Base-by-base conservation (phyloP, 2,888 invertebrate species). In the Fragum whitleyi region DNA sequence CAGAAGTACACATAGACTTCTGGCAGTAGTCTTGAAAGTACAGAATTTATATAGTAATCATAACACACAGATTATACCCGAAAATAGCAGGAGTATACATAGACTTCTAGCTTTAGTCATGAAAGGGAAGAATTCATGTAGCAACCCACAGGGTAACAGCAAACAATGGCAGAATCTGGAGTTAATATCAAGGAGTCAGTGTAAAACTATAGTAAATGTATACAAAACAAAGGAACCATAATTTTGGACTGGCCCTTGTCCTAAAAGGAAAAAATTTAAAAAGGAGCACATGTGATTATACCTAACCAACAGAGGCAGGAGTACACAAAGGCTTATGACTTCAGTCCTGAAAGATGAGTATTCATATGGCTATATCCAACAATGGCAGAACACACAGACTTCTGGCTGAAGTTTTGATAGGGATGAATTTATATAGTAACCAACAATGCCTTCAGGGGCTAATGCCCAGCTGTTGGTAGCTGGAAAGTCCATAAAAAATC, bases 351-450 rank as follows among this genome's bases (percentile, higher is more conserved):
- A n/a, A n/a, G n/a, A n/a, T n/a, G n/a, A n/a, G n/a, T n/a, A n/a
- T n/a, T n/a, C n/a, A n/a, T n/a, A n/a, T n/a, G 0, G 91, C 87
- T 1, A 89, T 16, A 0, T 90, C 90, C 76, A 90, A 77, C n/a
- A 89, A 69, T 0, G 90, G 90, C 23, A 90, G 76, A 21, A 88
- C 88, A 79, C 89, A 83, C 19, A 88, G 62, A 47, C 89, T 88
- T 19, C 87, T 81, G 7, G 88, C 28, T 23, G 86, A 86, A 29
- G 87, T 83, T 62, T 90, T 90, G 70, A 0, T 75, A 77, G 3
- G 57, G 19, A 65, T n/a, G 9, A 9, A 9, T 6, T 36, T 36
- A 36, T n/a, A n/a, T n/a, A n/a, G n/a, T n/a, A n/a, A n/a, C n/a
- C n/a, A n/a, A n/a, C n/a, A n/a, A n/a, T n/a, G n/a, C n/a, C n/a